These are phyloP conservation scores for Cryptoblepharus egeriae DNA, from an alignment of 2,797 vertebrate genomes.

Conservation along the genomic window DNA sequence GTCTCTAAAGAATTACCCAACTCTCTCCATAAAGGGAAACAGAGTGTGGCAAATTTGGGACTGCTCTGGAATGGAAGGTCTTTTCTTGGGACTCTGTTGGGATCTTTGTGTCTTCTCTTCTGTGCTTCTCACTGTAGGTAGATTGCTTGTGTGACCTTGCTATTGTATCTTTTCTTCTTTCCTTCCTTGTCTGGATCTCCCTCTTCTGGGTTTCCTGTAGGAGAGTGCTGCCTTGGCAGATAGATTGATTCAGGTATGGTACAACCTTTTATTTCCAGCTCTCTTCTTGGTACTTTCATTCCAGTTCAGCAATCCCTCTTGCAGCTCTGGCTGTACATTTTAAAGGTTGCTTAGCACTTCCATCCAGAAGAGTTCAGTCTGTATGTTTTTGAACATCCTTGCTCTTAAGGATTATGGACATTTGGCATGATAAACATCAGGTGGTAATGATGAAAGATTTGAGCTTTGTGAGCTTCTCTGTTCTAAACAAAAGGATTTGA, in stretches of 20 bases:
- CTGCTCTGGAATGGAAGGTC: constrained; percentile 1
- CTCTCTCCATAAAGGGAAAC: background rate
- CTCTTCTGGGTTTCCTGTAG: constrained; percentile 78
- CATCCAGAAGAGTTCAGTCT: constrained; percentile 1
- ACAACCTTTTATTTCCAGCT: constrained; percentile 57
- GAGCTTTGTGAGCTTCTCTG: background rate
- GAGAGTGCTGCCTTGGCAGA: constrained; percentile 98
- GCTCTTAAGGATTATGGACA: background rate
- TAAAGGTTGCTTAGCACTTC: background rate
- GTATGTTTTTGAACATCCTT: background rate
- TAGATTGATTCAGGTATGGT: constrained; percentile 97
- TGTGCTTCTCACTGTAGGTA: constrained; percentile 69
- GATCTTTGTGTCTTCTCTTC: constrained; percentile 50
- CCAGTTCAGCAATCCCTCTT: constrained; percentile 2
- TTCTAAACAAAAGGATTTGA: background rate
- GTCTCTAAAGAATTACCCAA: background rate
- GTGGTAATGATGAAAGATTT: background rate
- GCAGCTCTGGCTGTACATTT: background rate
- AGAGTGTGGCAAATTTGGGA: background rate
- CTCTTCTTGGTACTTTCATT: constrained; percentile 30
- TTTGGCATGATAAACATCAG: background rate
- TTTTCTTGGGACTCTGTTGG: constrained; percentile 23
- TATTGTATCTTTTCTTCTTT: constrained; percentile 67
- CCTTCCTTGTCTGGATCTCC: constrained; percentile 70
- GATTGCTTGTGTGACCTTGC: constrained; percentile 74